Percentiles rank a stretch among this genome's conserved stretches.
These are phyloP conservation scores for Drosophila anomelani DNA, from an alignment of 2,888 invertebrate genomes.

Conservation along the genomic window DNA sequence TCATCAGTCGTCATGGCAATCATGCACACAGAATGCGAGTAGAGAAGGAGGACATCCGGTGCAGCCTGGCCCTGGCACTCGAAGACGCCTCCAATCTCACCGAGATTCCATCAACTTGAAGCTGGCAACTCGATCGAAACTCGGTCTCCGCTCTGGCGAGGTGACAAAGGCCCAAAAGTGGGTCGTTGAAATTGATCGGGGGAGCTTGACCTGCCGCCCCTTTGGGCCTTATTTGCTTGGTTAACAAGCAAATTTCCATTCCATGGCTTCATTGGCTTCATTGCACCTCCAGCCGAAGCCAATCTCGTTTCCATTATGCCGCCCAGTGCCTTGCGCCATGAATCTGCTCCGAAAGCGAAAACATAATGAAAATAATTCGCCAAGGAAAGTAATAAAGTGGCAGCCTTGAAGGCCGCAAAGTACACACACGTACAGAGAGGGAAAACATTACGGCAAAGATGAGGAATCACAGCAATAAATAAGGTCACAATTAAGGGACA, in stretches of 20 bases:
- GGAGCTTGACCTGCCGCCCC: slow-evolving; percentile 1
- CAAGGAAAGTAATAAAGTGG: slow-evolving; percentile 60
- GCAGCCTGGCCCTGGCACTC: slow-evolving; percentile 52
- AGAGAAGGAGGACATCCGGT: slow-evolving; percentile 54
- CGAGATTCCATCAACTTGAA: slow-evolving; percentile 54
- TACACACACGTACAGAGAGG: slow-evolving; percentile 24
- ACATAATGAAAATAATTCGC: slow-evolving; percentile 65
- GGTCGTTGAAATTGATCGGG: slow-evolving; percentile 34
- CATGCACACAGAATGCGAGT: slow-evolving; percentile 28
- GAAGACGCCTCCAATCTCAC: slow-evolving; percentile 67
- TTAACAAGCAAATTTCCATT: slow-evolving; percentile 31
- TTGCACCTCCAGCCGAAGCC: slow-evolving; percentile 32
- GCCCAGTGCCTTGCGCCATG: slow-evolving; percentile 15
- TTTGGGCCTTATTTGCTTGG: slow-evolving; percentile 16
- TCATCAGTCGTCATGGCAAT: slow-evolving; percentile 68
- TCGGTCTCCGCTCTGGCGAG: slow-evolving; percentile 5
- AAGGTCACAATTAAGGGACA: not conserved
- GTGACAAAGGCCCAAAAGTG: slow-evolving; percentile 18
- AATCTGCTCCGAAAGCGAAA: slow-evolving; percentile 35
- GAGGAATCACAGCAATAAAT: not conserved
- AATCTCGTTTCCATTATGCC: slow-evolving; percentile 54
- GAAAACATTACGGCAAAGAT: not conserved
- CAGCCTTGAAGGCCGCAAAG: slow-evolving; percentile 47
- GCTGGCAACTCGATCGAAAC: slow-evolving; percentile 27
- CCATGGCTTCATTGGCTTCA: slow-evolving; percentile 18